phyloP scores from a whole-genome alignment of 2,888 invertebrate genomes.

The Drosophila macrospina region DNA sequence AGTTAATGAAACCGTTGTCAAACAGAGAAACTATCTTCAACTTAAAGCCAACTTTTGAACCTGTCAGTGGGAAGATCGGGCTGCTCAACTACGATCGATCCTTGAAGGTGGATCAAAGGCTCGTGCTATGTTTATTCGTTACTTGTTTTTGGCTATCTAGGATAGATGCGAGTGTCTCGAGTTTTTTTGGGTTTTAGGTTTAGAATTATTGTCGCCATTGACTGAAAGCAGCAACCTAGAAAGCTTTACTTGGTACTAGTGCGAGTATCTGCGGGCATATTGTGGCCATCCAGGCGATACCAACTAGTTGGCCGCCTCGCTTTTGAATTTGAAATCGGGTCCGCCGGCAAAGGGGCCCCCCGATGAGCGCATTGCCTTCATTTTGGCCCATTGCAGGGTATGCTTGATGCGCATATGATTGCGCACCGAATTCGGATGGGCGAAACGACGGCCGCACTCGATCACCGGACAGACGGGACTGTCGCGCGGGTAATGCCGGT shows the following conservation, averaged over 20 bases:
- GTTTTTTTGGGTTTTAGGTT: slow-evolving; percentile 52
- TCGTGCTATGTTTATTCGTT: slow-evolving; percentile 15
- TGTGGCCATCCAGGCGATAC: neutral
- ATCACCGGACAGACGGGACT: slow-evolving; percentile 92
- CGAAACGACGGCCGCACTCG: slow-evolving; percentile 90
- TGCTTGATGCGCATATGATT: slow-evolving; percentile 95
- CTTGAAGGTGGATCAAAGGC: slow-evolving; percentile 12
- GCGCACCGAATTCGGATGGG: slow-evolving; percentile 94
- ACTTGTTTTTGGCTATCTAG: slow-evolving; percentile 64
- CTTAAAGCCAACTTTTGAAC: neutral
- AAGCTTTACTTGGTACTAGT: slow-evolving; percentile 63
- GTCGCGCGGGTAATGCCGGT: slow-evolving; percentile 93
- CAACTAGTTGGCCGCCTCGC: slow-evolving; percentile 78
- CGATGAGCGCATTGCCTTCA: slow-evolving; percentile 89
- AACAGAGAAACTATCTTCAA: neutral
- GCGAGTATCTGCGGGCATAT: slow-evolving; percentile 47
- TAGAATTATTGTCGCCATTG: slow-evolving; percentile 76
- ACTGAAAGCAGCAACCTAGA: slow-evolving; percentile 77
- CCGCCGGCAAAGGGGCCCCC: slow-evolving; percentile 85
- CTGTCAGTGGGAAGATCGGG: neutral
- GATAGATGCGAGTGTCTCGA: slow-evolving; percentile 71
- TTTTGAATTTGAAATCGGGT: slow-evolving; percentile 85
- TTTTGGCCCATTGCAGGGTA: slow-evolving; percentile 92
- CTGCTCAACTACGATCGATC: slow-evolving; percentile 12
- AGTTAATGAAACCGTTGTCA: slow-evolving; percentile 13